Evolutionary conservation across 2,888 invertebrate genomes (phyloP), one percentile per base, ranked within the genome.

Genomic region (Cryptocheilus praepositus): DNA sequence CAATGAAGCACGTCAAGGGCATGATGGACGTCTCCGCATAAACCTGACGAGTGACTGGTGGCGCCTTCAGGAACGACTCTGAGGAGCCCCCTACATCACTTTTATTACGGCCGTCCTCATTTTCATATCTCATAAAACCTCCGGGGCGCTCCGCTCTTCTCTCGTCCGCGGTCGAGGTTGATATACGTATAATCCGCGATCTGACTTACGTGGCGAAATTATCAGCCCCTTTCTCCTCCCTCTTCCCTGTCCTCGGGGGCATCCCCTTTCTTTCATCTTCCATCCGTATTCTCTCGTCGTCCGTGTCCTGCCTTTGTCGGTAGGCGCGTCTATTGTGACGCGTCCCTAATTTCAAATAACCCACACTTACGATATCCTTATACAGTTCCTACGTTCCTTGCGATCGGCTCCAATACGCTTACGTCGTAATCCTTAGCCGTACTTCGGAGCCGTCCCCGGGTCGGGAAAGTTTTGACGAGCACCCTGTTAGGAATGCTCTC

Each of bases 21-120:
- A 87, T 89, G 89, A 89, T 89, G 89, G 89, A 89, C 89, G 86
- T 87, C 83, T 84, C 82, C 79, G 87, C 87, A 87, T 88, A 87
- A 88, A 88, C 80, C 86, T 88, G 88, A 88, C 87, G 87, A 88
- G 88, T 88, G 87, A 87, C 87, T 88, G 85, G 86, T 88, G 89
- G 89, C 89, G 89, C 89, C 88, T 89, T 89, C 89, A 89, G 87
- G 88, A 89, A 89, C 89, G 89, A 89, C 89, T 88, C 89, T 88
- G 89, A 86, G 86, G 89, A 89, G 89, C 87, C 88, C 88, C 89
- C 89, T 89, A 89, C 89, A 89, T 89, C 89, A 89, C 89, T 89
- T 89, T 89, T 89, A 89, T 89, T 89, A 89, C 89, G 85, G 85
- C 88, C 85, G 81, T 88, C 85, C 88, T 88, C 88, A 88, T 88